These are phyloP conservation scores for Scaptomyza pallida DNA, from an alignment of 1,140 invertebrate species.

Conservation along the genomic window DNA sequence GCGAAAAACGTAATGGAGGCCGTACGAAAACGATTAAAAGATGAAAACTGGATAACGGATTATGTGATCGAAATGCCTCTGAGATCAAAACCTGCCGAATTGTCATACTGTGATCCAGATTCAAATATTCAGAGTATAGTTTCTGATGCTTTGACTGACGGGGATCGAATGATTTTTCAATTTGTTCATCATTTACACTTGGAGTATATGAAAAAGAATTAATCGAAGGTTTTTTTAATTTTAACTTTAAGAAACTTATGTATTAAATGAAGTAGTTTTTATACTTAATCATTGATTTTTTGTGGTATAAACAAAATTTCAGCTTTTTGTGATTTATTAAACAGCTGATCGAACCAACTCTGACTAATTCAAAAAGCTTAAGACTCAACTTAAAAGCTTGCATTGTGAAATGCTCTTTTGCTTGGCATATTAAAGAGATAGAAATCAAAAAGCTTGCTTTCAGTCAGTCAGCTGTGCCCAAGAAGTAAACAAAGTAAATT, in stretches of 20 bases:
- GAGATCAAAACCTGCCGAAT: not conserved
- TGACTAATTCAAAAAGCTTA: not conserved
- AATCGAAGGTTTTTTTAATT: not conserved
- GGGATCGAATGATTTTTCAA: not conserved
- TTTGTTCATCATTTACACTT: conserved; percentile 2
- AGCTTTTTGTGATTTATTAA: not conserved
- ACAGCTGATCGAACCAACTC: too few species aligned
- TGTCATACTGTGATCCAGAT: not conserved
- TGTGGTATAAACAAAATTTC: too few species aligned
- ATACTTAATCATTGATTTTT: too few species aligned
- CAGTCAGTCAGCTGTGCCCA: not conserved
- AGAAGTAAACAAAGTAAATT: not conserved
- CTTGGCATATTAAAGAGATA: not conserved
- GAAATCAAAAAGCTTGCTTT: not conserved
- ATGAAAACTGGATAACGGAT: conserved; percentile 28
- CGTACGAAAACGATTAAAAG: not conserved
- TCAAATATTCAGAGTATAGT: conserved; percentile 18
- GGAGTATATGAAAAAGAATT: not conserved
- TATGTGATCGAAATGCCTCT: conserved; percentile 22
- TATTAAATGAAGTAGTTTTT: too few species aligned
- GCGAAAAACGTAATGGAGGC: not conserved
- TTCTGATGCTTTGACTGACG: not conserved
- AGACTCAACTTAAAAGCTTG: too few species aligned
- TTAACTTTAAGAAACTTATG: too few species aligned
- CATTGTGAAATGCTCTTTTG: not conserved